Evolutionary conservation across 2,113 vertebrate genomes (phyloP).

Genomic region (Natator depressus): DNA sequence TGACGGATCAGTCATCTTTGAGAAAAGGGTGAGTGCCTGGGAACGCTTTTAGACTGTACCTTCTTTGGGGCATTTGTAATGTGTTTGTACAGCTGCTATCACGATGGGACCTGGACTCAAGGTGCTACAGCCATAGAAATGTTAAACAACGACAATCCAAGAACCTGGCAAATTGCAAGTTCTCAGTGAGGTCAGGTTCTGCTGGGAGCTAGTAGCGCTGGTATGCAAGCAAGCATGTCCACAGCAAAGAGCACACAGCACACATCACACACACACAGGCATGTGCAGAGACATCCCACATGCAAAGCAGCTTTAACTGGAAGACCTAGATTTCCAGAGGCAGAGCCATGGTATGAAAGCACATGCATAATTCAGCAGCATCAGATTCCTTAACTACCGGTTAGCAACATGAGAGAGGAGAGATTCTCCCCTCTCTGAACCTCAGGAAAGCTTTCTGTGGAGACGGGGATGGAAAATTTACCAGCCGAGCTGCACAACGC

Average conservation of each 20-base stretch:
- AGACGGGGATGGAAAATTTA: neutral
- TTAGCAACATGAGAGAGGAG: rapidly evolving
- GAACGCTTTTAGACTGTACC: neutral
- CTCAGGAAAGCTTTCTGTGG: neutral
- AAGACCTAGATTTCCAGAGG: neutral
- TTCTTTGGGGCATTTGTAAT: neutral
- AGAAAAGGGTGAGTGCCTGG: neutral
- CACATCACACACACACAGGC: neutral
- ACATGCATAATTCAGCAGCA: neutral
- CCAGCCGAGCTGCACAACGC: rapidly evolving
- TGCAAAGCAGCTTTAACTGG: neutral
- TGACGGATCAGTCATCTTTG: neutral
- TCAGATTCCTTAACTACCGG: rapidly evolving
- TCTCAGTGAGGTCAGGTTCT: neutral
- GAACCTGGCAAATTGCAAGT: neutral
- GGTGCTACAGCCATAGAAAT: neutral
- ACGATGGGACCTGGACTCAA: neutral
- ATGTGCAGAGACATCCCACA: neutral
- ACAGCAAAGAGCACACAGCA: neutral
- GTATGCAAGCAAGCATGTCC: neutral
- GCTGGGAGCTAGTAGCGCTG: neutral
- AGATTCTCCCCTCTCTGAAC: neutral
- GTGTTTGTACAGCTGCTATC: neutral
- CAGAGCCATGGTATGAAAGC: rapidly evolving
- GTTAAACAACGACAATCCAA: neutral